Percentiles rank a stretch among this genome's conserved stretches.
Conservation (phyloP, 2,888 invertebrate species). For the Drosophila formosana region DNA sequence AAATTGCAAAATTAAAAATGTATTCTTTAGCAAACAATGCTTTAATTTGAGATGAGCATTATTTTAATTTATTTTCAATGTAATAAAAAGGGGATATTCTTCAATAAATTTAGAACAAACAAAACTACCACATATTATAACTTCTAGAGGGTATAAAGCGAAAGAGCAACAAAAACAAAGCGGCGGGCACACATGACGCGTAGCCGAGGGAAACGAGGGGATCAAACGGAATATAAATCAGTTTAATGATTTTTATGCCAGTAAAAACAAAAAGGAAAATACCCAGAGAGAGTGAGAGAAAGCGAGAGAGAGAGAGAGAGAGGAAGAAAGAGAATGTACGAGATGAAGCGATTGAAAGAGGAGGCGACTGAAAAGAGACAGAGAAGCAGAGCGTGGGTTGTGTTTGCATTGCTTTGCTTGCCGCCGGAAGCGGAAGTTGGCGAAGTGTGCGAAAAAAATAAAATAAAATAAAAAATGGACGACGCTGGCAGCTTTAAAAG, state of each 20-base stretch:
- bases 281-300: conserved; percentile 16
- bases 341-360: not conserved
- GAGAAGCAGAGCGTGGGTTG: conserved; percentile 40
- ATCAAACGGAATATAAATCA: conserved; percentile 82
- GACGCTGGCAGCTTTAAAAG: conserved; percentile 49
- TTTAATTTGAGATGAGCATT: too few species aligned
- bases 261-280: conserved; percentile 56
- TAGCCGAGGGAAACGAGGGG: conserved; percentile 45
- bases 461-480: conserved; percentile 41
- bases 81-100: too few species aligned
- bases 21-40: too few species aligned
- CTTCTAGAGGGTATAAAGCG: conserved; percentile 13
- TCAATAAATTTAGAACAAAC: not conserved
- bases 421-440: conserved; percentile 70
- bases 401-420: conserved; percentile 65
- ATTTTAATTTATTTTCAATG: too few species aligned
- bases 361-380: conserved; percentile 13
- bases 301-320: conserved; percentile 13
- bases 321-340: conserved; percentile 8
- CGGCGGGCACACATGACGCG: conserved; percentile 41
- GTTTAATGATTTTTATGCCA: conserved; percentile 79
- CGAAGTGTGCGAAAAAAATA: conserved; percentile 59
- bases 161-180: conserved; percentile 31
- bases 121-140: not conserved
- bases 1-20: too few species aligned